Percentiles rank a stretch among this genome's conserved stretches.
Evolutionary conservation across 2,113 vertebrate genomes (phyloP).

Genomic region (Tricholaema leucomelas): DNA sequence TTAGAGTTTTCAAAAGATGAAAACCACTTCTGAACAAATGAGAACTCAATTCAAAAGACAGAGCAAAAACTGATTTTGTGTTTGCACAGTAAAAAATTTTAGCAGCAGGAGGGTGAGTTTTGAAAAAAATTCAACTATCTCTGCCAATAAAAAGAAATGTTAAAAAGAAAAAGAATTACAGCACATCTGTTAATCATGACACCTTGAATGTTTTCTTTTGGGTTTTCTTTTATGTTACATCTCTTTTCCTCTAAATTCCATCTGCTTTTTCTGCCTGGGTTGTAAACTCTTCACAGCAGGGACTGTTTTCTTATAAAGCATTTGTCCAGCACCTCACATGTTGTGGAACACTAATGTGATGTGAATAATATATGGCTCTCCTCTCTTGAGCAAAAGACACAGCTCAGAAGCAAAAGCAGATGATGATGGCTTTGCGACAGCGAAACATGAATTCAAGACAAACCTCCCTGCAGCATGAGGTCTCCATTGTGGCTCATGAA

Average conservation of each 20-base stretch:
- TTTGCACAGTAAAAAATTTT: neutral
- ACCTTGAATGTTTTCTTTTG: neutral
- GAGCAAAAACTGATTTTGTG: neutral
- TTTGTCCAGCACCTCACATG: conserved; percentile 48
- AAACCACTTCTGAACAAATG: neutral
- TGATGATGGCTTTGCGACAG: conserved; percentile 41
- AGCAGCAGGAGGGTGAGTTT: neutral
- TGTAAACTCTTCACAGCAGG: conserved; percentile 49
- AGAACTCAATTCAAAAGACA: neutral
- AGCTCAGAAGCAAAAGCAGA: conserved; percentile 14
- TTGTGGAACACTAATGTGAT: conserved; percentile 39
- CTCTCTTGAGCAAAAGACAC: conserved; percentile 4
- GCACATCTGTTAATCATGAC: conserved; percentile 20
- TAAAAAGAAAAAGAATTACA: conserved; percentile 12
- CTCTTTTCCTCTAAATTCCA: conserved; percentile 9
- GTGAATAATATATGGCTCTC: conserved; percentile 48
- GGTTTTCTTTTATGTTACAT: neutral
- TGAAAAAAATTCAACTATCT: neutral
- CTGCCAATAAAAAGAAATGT: conserved; percentile 14
- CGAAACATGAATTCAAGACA: conserved; percentile 12
- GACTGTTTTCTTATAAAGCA: neutral
- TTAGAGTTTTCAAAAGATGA: neutral
- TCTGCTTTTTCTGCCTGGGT: neutral
- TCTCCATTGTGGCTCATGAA: conserved; percentile 56
- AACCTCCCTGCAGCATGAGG: conserved; percentile 44